phyloP scores from a whole-genome alignment of 1,140 invertebrate species.

The Aphaenogaster ashmeadi region DNA sequence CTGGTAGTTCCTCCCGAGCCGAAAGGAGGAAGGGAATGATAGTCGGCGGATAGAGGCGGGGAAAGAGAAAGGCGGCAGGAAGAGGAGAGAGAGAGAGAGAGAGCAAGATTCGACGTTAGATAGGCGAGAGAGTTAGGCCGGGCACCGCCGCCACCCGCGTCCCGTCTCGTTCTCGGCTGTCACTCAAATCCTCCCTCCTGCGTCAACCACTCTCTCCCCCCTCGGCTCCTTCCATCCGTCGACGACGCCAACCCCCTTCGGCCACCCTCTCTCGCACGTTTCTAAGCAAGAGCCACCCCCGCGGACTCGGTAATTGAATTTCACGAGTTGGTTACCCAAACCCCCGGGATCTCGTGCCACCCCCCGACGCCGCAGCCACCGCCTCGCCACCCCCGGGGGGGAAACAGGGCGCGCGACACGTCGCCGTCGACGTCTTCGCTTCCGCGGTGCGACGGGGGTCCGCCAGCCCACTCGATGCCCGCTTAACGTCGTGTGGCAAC shows the following conservation, averaged over 20 bases:
- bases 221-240: constrained; percentile 65
- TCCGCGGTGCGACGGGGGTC: constrained; percentile 72
- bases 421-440: constrained; percentile 40
- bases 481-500: constrained; percentile 83
- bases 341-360: constrained; percentile 78
- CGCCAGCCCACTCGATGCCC: constrained; percentile 80
- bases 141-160: constrained; percentile 36
- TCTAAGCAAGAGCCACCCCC: constrained; percentile 78
- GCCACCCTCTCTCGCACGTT: constrained; percentile 69
- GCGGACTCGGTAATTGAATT: constrained; percentile 87
- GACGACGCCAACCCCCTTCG: constrained; percentile 65
- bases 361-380: constrained; percentile 22
- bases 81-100: constrained; percentile 24
- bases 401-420: constrained; percentile 49
- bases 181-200: constrained; percentile 81
- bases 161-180: constrained; percentile 76
- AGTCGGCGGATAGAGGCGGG: constrained; percentile 19
- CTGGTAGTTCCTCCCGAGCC: constrained; percentile 53
- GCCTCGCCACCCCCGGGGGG: constrained; percentile 52
- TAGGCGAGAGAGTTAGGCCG: constrained; percentile 77
- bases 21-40: constrained; percentile 35
- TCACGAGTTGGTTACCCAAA: constrained; percentile 87
- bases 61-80: constrained; percentile 10
- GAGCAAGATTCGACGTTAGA: constrained; percentile 79
- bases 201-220: constrained; percentile 73